Evolutionary conservation across 2,797 vertebrate species (phyloP).

Genomic region (Dendrocincla tyrannina): DNA sequence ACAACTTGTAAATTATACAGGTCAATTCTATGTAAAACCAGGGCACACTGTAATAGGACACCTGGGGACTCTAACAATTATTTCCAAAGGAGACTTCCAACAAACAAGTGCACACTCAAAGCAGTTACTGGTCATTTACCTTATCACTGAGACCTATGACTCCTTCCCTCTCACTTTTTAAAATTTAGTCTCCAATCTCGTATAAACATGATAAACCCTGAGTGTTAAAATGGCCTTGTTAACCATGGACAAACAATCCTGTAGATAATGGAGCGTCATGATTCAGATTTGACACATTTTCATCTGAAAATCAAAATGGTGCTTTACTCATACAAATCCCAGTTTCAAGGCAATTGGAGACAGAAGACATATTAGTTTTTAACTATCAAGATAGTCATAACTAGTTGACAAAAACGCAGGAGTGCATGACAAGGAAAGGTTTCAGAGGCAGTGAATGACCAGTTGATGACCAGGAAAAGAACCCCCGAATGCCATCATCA

Average conservation of each 20-base stretch:
- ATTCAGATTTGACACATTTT: not conserved
- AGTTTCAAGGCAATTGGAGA: not conserved
- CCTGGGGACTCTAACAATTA: not conserved
- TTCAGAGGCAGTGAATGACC: not conserved
- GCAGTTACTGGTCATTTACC: not conserved
- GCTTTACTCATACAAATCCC: not conserved
- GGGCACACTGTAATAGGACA: not conserved
- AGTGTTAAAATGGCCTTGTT: not conserved
- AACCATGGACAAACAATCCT: not conserved
- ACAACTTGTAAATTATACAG: constrained; percentile 14
- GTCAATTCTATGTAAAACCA: not conserved
- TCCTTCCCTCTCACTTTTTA: not conserved
- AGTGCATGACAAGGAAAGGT: not conserved
- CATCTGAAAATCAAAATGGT: not conserved
- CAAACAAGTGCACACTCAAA: not conserved
- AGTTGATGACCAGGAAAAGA: not conserved
- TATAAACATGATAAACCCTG: not conserved
- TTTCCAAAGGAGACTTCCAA: not conserved
- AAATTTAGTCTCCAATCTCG: not conserved
- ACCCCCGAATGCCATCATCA: not conserved
- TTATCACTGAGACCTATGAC: not conserved
- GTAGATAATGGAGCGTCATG: not conserved
- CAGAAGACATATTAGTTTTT: not conserved
- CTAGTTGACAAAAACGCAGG: not conserved
- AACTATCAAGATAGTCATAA: not conserved